These are phyloP conservation scores for Lasiurus cinereus DNA, from an alignment of 2,113 vertebrate species.

Conservation along the genomic window DNA sequence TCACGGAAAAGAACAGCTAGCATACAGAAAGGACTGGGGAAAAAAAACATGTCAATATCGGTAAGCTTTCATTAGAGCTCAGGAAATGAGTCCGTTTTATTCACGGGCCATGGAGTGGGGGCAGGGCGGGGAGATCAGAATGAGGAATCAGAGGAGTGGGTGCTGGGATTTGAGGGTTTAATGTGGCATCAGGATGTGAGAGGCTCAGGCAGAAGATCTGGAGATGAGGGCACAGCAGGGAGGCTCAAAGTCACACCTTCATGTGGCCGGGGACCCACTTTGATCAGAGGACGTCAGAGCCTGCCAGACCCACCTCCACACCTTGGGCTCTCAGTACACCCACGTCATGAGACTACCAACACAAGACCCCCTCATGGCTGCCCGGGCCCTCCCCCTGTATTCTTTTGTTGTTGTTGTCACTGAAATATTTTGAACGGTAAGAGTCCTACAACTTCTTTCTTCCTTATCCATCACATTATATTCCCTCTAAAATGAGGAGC, in stretches of 20 bases:
- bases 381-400: background rate
- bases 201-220: background rate
- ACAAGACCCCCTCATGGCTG: too few relatives aligned
- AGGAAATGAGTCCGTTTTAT: background rate
- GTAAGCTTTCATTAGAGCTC: background rate
- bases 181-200: background rate
- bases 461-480: background rate
- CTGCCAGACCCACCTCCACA: background rate
- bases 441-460: background rate
- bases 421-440: background rate
- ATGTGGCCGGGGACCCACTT: too few relatives aligned
- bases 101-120: background rate
- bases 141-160: too few relatives aligned
- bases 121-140: background rate
- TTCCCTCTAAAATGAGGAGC: background rate
- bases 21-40: background rate
- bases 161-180: background rate
- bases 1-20: background rate
- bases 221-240: background rate
- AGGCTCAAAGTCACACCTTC: background rate
- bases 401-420: background rate
- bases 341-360: rapidly evolving
- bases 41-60: background rate
- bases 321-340: background rate
- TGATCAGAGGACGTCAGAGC: background rate